Percentiles rank a stretch among this genome's conserved stretches.
Evolutionary conservation across 1,140 invertebrate species (phyloP).

Genomic region (Armadillidium nasatum): DNA sequence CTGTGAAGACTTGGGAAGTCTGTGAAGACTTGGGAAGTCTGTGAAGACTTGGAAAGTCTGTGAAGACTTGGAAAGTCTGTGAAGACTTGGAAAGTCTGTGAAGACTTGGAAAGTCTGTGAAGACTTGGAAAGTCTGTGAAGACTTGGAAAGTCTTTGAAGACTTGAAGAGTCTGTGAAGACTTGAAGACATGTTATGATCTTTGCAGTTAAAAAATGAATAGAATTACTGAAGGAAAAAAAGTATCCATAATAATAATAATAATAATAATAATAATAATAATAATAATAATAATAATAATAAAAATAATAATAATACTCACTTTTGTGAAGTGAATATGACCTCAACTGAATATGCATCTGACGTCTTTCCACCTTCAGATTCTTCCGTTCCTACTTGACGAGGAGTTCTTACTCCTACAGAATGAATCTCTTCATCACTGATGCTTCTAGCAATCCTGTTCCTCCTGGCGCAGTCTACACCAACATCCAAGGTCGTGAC

Average conservation of each 20-base stretch:
- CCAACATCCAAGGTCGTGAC: constrained; percentile 82
- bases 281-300: not conserved
- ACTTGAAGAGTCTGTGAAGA: no score
- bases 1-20: no score
- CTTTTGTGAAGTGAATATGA: constrained; percentile 67
- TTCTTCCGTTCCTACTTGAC: constrained; percentile 56
- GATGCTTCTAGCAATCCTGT: constrained; percentile 27
- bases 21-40: no score
- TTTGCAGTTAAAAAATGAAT: no score
- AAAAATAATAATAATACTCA: constrained; percentile 25
- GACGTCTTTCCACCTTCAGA: constrained; percentile 62
- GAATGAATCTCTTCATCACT: constrained; percentile 14
- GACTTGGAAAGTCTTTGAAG: no score
- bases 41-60: no score
- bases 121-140: no score
- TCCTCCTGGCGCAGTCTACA: constrained; percentile 67
- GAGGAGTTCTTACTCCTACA: constrained; percentile 59
- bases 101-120: no score
- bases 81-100: no score
- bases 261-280: not conserved
- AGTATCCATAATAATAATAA: not conserved
- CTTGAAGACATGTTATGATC: no score
- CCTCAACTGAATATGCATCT: constrained; percentile 69
- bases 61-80: no score
- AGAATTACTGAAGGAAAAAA: no score